Evolutionary conservation across 1,140 invertebrate species (phyloP).

Genomic region (Bombus waltoni): DNA sequence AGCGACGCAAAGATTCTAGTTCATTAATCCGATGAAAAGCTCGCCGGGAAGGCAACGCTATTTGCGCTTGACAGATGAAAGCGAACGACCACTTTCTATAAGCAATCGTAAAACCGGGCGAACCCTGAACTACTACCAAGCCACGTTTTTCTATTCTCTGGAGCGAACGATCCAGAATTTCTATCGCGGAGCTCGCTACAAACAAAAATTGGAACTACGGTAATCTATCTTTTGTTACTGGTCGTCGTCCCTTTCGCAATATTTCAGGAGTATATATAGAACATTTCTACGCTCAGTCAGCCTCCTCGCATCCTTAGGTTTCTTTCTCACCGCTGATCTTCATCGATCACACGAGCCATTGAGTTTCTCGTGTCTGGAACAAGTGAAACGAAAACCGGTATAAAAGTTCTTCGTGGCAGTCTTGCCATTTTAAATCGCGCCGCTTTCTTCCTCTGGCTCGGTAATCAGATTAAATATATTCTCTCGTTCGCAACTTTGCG

Average conservation of each 20-base stretch:
- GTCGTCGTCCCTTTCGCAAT: not conserved
- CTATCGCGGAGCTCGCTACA: not conserved
- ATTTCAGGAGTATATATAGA: not conserved
- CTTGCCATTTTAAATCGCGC: constrained; percentile 40
- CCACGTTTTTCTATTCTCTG: not conserved
- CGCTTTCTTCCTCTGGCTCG: constrained; percentile 52
- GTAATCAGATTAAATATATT: constrained; percentile 10
- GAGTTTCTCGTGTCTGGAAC: constrained; percentile 54
- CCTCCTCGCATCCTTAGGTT: not conserved
- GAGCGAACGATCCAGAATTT: not conserved
- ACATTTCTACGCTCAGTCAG: not conserved
- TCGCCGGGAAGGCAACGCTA: constrained; percentile 6
- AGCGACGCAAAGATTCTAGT: constrained; percentile 8
- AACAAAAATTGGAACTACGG: not conserved
- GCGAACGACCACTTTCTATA: constrained; percentile 59
- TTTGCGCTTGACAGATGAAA: constrained; percentile 51
- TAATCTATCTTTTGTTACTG: not conserved
- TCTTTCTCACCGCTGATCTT: not conserved
- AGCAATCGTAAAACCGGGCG: constrained; percentile 57
- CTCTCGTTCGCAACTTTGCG: not conserved
- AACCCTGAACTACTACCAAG: not conserved
- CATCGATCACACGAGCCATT: constrained; percentile 7
- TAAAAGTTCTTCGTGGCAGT: constrained; percentile 40
- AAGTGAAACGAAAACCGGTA: constrained; percentile 63
- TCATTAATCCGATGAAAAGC: constrained; percentile 47